A percentile compares a stretch with the other conserved stretches of the same genome.
Evolutionary conservation across 2,888 invertebrate species (phyloP).

Genomic region (Cataglyphis livida): DNA sequence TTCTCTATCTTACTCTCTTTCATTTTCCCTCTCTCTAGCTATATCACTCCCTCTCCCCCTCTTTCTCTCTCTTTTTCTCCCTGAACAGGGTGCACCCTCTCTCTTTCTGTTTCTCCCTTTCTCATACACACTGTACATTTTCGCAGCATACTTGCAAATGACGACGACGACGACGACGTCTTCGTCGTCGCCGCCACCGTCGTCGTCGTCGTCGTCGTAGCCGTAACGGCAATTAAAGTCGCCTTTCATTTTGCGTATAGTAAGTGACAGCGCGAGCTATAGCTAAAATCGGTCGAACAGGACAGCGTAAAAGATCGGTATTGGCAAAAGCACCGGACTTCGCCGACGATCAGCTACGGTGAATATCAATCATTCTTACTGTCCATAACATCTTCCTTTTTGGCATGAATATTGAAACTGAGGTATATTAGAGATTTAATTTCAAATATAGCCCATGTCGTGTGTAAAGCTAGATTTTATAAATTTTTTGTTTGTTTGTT

Average conservation of each 20-base stretch:
- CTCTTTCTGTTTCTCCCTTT: constrained; percentile 25
- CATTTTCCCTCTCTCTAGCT: constrained; percentile 51
- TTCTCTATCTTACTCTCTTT: constrained; percentile 55
- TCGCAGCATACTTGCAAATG: constrained; percentile 8
- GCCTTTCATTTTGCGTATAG: constrained; percentile 85
- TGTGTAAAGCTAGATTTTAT: background rate
- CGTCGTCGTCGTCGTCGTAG: background rate
- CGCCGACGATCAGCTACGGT: background rate
- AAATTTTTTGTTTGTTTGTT: background rate
- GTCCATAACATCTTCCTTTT: background rate
- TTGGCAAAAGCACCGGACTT: background rate
- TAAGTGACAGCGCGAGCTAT: constrained; percentile 76
- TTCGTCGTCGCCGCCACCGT: background rate
- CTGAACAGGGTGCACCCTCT: constrained; percentile 8
- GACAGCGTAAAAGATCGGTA: constrained; percentile 7
- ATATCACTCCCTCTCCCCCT: constrained; percentile 49
- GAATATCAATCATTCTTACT: background rate
- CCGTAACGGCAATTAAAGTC: constrained; percentile 80
- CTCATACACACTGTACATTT: constrained; percentile 24
- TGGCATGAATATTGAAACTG: background rate
- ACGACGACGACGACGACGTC: background rate
- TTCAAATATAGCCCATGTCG: background rate
- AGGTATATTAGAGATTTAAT: background rate
- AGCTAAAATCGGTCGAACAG: constrained; percentile 21
- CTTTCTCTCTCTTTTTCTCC: constrained; percentile 31